phyloP scores from a whole-genome alignment of 2,797 vertebrate species.

The Pteropus rufus region DNA sequence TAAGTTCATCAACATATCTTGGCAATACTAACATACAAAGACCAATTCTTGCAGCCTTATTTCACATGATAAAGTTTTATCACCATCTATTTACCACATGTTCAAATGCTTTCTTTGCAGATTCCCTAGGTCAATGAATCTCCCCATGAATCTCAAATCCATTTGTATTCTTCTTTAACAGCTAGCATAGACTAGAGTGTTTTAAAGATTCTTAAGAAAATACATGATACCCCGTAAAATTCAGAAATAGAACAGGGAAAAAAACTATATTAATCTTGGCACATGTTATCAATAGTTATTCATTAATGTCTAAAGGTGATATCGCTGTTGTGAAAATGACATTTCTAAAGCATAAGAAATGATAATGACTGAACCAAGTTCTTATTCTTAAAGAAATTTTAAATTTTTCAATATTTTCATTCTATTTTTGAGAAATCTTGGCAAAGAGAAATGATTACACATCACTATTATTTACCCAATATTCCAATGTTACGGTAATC shows the following conservation, averaged over 20 bases:
- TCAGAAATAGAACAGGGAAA: neutral
- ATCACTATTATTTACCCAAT: neutral
- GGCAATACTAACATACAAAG: neutral
- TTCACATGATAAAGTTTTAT: neutral
- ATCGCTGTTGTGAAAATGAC: neutral
- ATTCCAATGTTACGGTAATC: neutral
- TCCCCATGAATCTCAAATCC: neutral
- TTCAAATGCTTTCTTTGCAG: neutral
- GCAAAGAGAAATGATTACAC: neutral
- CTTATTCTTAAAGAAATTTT: neutral
- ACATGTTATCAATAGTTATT: neutral
- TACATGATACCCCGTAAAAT: neutral
- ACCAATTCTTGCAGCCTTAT: neutral
- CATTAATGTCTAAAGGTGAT: neutral
- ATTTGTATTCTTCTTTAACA: neutral
- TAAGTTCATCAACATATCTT: neutral
- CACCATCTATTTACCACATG: neutral
- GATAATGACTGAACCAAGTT: neutral
- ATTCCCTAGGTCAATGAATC: neutral
- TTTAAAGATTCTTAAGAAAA: constrained; percentile 25
- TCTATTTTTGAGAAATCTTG: neutral
- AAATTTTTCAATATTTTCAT: neutral
- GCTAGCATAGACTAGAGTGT: neutral
- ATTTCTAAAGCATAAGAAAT: neutral
- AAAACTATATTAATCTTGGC: neutral